These are phyloP conservation scores for Muscina levida DNA, from an alignment of 2,888 invertebrate genomes.

Conservation along the genomic window DNA sequence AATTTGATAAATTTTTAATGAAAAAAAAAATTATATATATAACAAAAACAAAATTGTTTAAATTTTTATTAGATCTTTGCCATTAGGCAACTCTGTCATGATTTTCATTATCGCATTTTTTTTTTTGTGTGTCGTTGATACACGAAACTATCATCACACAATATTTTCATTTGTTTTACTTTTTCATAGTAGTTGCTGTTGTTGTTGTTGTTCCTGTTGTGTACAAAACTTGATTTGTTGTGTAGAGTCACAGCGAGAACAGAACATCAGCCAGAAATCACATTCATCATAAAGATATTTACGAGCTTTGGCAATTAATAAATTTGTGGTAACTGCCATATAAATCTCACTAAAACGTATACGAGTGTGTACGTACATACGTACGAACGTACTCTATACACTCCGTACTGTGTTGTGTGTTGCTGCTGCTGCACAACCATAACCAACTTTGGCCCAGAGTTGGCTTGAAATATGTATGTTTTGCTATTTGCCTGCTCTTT, in stretches of 20 bases:
- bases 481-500: conserved; percentile 9
- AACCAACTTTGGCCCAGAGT: conserved; percentile 8
- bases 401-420: not conserved
- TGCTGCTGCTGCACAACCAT: conserved; percentile 16
- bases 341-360: conserved; percentile 68
- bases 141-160: conserved; percentile 52
- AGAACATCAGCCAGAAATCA: conserved; percentile 66
- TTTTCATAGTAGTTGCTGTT: not conserved
- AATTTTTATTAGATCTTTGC: too few relatives aligned
- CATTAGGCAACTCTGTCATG: not conserved
- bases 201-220: conserved; percentile 16
- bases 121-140: conserved; percentile 38
- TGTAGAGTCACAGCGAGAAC: conserved; percentile 55
- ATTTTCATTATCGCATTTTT: too few relatives aligned
- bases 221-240: conserved; percentile 60
- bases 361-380: conserved; percentile 23
- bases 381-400: not conserved
- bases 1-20: too few relatives aligned
- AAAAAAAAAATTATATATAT: too few relatives aligned
- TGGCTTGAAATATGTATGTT: not conserved
- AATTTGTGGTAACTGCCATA: conserved; percentile 73
- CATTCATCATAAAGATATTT: conserved; percentile 77
- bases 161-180: conserved; percentile 44
- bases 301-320: conserved; percentile 76
- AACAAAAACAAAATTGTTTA: too few relatives aligned